These are phyloP conservation scores for Cataglyphis altisquamis DNA, from an alignment of 2,888 invertebrate genomes.

Conservation along the genomic window DNA sequence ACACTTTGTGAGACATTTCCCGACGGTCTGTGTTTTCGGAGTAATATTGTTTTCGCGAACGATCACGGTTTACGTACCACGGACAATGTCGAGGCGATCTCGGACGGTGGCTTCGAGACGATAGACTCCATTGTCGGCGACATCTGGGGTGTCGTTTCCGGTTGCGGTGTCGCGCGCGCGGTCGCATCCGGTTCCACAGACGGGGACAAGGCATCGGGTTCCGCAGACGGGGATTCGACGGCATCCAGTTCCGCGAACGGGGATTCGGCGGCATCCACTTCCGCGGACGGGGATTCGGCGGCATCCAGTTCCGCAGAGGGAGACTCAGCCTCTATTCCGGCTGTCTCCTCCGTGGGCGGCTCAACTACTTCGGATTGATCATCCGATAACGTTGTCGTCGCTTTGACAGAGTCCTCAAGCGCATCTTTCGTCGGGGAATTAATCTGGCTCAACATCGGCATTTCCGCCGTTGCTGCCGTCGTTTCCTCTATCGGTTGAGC, in stretches of 20 bases:
- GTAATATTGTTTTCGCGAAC: not conserved
- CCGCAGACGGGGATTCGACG: not conserved
- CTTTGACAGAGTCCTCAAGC: conserved; percentile 4
- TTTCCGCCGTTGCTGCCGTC: conserved; percentile 18
- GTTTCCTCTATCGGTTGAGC: conserved; percentile 15
- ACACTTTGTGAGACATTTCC: conserved; percentile 12
- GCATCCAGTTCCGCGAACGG: not conserved
- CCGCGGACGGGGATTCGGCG: not conserved
- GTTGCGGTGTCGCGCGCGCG: not conserved
- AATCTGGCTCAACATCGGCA: conserved; percentile 23
- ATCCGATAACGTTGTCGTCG: conserved; percentile 25
- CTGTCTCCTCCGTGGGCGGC: not conserved
- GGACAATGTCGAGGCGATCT: not conserved
- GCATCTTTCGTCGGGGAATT: conserved; percentile 24
- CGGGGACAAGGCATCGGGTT: not conserved
- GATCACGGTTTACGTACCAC: conserved; percentile 5
- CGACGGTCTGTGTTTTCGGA: not conserved
- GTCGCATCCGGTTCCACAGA: not conserved
- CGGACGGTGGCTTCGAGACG: not conserved
- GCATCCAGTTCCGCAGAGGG: not conserved
- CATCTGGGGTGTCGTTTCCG: not conserved
- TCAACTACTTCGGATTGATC: conserved; percentile 30
- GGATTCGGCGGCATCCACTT: no score
- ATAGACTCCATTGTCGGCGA: not conserved
- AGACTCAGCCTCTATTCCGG: not conserved